Conservation (phyloP, 2,113 vertebrate species). For the Cyprinodon brontotheroides region DNA sequence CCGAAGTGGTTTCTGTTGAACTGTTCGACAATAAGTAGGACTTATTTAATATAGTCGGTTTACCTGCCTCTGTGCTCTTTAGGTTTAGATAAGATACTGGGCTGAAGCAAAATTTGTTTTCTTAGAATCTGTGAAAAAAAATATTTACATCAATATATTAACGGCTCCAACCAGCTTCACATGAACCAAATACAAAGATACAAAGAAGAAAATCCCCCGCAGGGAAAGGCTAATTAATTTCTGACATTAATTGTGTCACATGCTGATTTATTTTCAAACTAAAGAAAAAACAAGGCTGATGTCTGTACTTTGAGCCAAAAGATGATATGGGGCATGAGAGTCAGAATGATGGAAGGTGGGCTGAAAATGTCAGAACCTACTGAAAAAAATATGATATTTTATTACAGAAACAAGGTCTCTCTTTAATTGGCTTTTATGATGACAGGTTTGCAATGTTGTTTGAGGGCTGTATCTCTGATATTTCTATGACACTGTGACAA, state of each 20-base stretch:
- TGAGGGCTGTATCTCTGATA: background rate
- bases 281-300: background rate
- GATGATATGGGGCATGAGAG: constrained; percentile 1
- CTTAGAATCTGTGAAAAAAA: background rate
- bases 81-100: background rate
- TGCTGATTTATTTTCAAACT: constrained; percentile 14
- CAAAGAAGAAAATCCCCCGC: constrained; percentile 2
- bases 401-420: background rate
- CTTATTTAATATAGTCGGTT: background rate
- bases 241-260: constrained; percentile 21
- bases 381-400: background rate
- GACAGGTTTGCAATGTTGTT: background rate
- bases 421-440: background rate
- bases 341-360: background rate
- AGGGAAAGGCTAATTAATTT: constrained; percentile 5
- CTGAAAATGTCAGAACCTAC: background rate
- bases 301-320: constrained; percentile 9
- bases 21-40: background rate
- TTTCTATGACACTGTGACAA: background rate
- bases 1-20: background rate
- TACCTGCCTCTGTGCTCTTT: background rate
- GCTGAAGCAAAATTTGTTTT: background rate
- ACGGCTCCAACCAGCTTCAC: background rate
- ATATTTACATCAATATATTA: background rate
- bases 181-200: constrained; percentile 5